Evolutionary conservation across 1,140 invertebrate species (phyloP).

Genomic region (Bombyx mandarina): DNA sequence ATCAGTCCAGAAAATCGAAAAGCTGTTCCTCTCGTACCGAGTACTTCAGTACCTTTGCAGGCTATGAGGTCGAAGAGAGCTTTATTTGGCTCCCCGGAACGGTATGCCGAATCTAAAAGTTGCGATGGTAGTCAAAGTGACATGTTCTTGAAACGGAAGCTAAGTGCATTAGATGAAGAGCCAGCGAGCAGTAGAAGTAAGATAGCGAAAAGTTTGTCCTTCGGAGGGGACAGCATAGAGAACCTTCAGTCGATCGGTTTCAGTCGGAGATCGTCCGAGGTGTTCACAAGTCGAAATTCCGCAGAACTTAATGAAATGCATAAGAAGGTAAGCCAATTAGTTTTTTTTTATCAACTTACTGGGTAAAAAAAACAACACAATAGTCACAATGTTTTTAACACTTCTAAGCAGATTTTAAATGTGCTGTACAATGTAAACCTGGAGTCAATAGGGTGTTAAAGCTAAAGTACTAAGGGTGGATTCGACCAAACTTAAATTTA

Average conservation of each 20-base stretch:
- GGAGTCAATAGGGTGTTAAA: too few species aligned
- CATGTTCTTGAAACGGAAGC: conserved; percentile 57
- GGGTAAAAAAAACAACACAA: background rate
- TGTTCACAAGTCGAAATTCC: conserved; percentile 28
- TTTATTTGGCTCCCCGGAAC: conserved; percentile 71
- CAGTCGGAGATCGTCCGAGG: conserved; percentile 52
- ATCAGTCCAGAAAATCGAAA: conserved; percentile 73
- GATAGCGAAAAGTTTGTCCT: conserved; percentile 74
- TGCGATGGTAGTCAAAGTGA: conserved; percentile 47
- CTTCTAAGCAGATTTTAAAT: too few species aligned
- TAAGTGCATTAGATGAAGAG: conserved; percentile 71
- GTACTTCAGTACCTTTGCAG: conserved; percentile 48
- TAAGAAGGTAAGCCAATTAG: conserved; percentile 71
- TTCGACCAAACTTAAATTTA: too few species aligned
- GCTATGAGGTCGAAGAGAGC: conserved; percentile 72
- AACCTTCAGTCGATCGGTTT: conserved; percentile 26
- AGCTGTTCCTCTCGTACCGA: conserved; percentile 26
- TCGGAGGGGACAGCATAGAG: conserved; percentile 61
- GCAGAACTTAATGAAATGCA: conserved; percentile 73
- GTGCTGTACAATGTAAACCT: too few species aligned
- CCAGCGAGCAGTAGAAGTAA: conserved; percentile 65
- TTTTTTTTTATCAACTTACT: background rate
- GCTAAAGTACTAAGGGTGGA: too few species aligned
- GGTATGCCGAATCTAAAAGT: conserved; percentile 44
- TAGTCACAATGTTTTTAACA: too few species aligned